Percentiles rank a stretch among this genome's conserved stretches.
Evolutionary conservation across 2,797 vertebrate genomes (phyloP).

Genomic region (Gymnoscopelus braueri): DNA sequence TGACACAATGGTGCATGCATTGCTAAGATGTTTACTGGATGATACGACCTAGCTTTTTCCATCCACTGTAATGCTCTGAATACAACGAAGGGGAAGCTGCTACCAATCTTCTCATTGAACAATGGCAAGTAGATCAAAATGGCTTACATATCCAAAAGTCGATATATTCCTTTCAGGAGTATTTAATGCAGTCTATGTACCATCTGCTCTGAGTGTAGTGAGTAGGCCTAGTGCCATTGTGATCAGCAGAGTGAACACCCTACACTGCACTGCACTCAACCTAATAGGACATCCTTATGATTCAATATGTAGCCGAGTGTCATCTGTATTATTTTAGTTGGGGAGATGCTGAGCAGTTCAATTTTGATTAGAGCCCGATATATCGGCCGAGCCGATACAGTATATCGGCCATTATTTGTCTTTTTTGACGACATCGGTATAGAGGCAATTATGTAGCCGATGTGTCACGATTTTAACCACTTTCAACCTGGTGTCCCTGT

Average conservation of each 20-base stretch:
- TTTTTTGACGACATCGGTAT: too few relatives aligned
- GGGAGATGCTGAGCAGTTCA: not conserved
- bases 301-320: not conserved
- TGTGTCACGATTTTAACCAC: too few relatives aligned
- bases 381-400: too few relatives aligned
- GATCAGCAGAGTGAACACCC: slow-evolving; percentile 13
- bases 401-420: too few relatives aligned
- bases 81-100: not conserved
- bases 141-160: slow-evolving; percentile 4
- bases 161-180: not conserved
- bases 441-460: too few relatives aligned
- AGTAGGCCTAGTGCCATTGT: not conserved
- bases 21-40: not conserved
- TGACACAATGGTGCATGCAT: too few relatives aligned
- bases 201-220: not conserved
- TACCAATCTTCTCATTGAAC: not conserved
- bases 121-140: not conserved
- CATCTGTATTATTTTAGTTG: too few relatives aligned
- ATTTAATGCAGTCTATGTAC: not conserved
- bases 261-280: not conserved
- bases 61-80: slow-evolving; percentile 13
- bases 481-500: too few relatives aligned
- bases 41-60: not conserved
- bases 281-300: not conserved
- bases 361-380: not conserved